Conservation (phyloP, 1,140 invertebrate species). For the Scaptomyza pallida region DNA sequence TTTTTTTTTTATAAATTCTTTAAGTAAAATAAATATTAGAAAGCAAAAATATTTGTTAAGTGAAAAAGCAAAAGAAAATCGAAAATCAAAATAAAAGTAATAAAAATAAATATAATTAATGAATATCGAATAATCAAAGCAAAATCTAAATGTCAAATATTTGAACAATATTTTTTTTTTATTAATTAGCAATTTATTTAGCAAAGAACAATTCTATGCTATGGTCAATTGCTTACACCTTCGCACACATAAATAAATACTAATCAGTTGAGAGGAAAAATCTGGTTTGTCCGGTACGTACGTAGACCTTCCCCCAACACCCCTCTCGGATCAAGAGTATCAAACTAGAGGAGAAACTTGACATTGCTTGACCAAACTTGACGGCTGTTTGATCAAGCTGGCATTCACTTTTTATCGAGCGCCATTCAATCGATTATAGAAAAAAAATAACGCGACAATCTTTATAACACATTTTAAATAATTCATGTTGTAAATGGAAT, state of each 20-base stretch:
- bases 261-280: conserved; percentile 8
- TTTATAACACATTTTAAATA: conserved; percentile 51
- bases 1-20: neutral
- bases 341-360: conserved; percentile 68
- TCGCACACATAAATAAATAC: conserved; percentile 12
- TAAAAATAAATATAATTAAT: too few species aligned
- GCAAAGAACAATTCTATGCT: conserved; percentile 19
- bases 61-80: too few species aligned
- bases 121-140: too few species aligned
- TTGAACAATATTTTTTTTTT: too few species aligned
- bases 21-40: too few species aligned
- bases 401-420: conserved; percentile 70
- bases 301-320: neutral
- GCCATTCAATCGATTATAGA: conserved; percentile 19
- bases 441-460: conserved; percentile 37
- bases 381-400: conserved; percentile 17
- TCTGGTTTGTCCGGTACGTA: conserved; percentile 49
- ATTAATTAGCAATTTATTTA: too few species aligned
- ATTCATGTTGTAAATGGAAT: conserved; percentile 28
- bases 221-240: conserved; percentile 39
- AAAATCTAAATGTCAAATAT: too few species aligned
- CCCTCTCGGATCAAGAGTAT: conserved; percentile 20
- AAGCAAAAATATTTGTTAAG: too few species aligned
- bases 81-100: too few species aligned
- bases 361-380: conserved; percentile 69